These are phyloP conservation scores for Peromyscus maniculatus DNA, from an alignment of 2,113 vertebrate genomes.

Conservation along the genomic window DNA sequence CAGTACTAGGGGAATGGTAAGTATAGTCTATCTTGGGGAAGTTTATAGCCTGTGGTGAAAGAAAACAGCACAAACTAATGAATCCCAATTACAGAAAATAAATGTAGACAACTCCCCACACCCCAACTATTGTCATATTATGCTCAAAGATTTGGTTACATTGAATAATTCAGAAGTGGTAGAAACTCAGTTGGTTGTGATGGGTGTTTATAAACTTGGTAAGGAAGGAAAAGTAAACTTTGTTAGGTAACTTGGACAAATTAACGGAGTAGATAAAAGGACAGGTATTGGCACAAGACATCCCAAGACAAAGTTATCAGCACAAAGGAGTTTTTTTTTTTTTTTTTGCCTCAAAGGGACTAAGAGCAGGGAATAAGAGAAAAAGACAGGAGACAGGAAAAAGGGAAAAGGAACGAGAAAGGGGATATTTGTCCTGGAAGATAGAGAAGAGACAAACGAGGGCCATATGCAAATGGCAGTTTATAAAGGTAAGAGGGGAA, in stretches of 20 bases:
- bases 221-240: slow-evolving; percentile 31
- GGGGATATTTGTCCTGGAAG: background rate
- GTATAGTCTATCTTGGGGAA: background rate
- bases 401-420: background rate
- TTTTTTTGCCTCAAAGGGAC: background rate
- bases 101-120: background rate
- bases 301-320: background rate
- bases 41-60: slow-evolving; percentile 36
- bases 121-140: background rate
- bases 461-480: background rate
- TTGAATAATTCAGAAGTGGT: background rate
- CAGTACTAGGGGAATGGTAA: background rate
- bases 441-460: background rate
- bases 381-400: background rate
- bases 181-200: background rate
- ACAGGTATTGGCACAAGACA: background rate
- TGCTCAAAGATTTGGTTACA: slow-evolving; percentile 16
- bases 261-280: background rate
- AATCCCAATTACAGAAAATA: slow-evolving; percentile 13
- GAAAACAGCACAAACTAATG: slow-evolving; percentile 7
- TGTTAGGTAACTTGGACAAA: background rate
- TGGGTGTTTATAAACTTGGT: slow-evolving; percentile 15
- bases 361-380: background rate
- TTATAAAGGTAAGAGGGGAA: background rate
- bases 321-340: background rate